Evolutionary conservation across 2,113 vertebrate species (phyloP).

Genomic region (Epinephelus cyanopodus): DNA sequence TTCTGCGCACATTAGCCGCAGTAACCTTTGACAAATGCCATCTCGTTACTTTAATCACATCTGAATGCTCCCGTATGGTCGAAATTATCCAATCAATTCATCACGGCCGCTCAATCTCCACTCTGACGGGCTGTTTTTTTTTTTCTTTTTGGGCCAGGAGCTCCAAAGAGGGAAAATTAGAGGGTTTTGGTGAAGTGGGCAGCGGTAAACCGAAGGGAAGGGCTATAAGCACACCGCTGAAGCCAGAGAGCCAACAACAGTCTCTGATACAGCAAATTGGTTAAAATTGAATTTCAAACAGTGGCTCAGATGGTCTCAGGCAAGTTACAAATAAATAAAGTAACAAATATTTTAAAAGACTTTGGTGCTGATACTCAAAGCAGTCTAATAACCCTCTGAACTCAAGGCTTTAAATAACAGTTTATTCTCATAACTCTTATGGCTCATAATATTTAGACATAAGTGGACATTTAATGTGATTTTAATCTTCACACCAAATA

Average conservation of each 20-base stretch:
- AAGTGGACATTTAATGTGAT: neutral
- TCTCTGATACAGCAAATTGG: neutral
- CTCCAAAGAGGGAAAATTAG: constrained; percentile 36
- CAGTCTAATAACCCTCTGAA: neutral
- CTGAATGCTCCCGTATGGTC: constrained; percentile 80
- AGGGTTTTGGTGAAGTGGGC: constrained; percentile 42
- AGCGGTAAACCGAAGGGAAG: constrained; percentile 36
- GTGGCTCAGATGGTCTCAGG: neutral
- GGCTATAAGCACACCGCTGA: neutral
- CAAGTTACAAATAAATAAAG: neutral
- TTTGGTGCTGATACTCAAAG: neutral
- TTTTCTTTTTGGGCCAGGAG: neutral
- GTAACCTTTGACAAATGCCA: constrained; percentile 70
- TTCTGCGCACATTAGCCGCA: neutral
- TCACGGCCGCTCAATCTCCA: constrained; percentile 45
- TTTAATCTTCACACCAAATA: too few relatives aligned
- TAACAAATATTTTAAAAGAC: too few relatives aligned
- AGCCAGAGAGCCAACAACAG: neutral
- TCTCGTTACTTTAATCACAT: constrained; percentile 73
- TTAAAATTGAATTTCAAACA: neutral
- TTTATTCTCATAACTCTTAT: neutral
- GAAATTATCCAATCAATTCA: constrained; percentile 81
- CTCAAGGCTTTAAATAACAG: neutral
- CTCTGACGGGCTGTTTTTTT: constrained; percentile 17
- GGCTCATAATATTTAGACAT: neutral